Percentiles rank a stretch among this genome's conserved stretches.
Evolutionary conservation across 2,888 invertebrate genomes (phyloP).

Genomic region (Calameuta pallipes): DNA sequence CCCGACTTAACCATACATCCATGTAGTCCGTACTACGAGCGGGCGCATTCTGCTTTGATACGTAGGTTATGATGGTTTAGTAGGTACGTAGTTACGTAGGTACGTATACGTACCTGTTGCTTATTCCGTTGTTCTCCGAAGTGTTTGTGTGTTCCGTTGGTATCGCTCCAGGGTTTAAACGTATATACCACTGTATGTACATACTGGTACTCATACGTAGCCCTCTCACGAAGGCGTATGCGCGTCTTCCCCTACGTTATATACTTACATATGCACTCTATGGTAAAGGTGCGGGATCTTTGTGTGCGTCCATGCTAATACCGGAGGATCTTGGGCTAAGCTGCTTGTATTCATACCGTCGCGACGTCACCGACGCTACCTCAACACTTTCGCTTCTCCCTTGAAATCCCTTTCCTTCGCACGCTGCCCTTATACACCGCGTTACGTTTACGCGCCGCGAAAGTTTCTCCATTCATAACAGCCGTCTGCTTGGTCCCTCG

Average conservation of each 20-base stretch:
- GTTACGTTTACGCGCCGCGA: conserved; percentile 35
- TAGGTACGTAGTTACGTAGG: not conserved
- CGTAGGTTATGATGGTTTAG: conserved; percentile 35
- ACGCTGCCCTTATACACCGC: not conserved
- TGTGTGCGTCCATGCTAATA: conserved; percentile 30
- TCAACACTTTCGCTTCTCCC: not conserved
- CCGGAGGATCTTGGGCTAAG: conserved; percentile 29
- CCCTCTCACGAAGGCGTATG: conserved; percentile 5
- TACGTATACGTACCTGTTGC: conserved; percentile 55
- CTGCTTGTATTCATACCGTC: conserved; percentile 28
- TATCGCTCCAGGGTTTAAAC: conserved; percentile 7
- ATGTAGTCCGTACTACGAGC: conserved; percentile 13
- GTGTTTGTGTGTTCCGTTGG: conserved; percentile 21
- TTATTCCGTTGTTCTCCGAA: conserved; percentile 48
- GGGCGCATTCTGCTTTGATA: conserved; percentile 42
- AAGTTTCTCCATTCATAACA: conserved; percentile 60
- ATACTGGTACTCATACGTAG: conserved; percentile 12
- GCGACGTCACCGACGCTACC: not conserved
- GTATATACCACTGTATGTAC: conserved; percentile 16
- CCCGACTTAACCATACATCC: conserved; percentile 39
- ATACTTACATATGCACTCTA: conserved; percentile 21
- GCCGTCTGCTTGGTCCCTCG: conserved; percentile 29
- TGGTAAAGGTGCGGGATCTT: conserved; percentile 11
- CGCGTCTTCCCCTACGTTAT: conserved; percentile 2
- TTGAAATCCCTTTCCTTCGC: conserved; percentile 3